Evolutionary conservation across 2,113 vertebrate species (phyloP).

Genomic region (Dryoscopus gambensis): DNA sequence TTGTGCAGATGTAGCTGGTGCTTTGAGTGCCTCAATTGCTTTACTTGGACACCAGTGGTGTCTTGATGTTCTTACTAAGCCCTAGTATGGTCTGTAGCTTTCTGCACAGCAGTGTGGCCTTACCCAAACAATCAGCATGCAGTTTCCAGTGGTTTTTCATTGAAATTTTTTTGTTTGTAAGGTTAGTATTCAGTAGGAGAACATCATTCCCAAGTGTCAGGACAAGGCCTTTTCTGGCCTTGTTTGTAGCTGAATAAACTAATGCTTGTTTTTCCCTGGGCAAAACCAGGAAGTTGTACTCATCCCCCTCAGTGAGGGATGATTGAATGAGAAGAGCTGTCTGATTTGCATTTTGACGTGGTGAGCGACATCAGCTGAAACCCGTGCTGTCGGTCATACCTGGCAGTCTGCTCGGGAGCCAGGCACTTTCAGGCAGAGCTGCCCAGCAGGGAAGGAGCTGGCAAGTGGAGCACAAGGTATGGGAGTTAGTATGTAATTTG

Average conservation of each 20-base stretch:
- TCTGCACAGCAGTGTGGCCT: background rate
- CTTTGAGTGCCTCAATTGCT: background rate
- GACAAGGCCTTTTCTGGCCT: background rate
- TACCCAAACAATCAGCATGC: background rate
- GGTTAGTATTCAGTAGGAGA: background rate
- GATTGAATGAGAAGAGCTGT: background rate
- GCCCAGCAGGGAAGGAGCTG: background rate
- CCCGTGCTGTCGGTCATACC: accelerated
- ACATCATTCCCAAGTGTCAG: background rate
- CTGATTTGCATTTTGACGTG: slow-evolving; percentile 9
- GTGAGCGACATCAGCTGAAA: background rate
- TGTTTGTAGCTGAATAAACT: background rate
- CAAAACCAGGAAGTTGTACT: background rate
- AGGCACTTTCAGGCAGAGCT: background rate
- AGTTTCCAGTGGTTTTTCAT: background rate
- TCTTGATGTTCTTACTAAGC: background rate
- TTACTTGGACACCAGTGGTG: background rate
- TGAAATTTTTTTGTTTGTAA: background rate
- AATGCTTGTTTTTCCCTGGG: background rate
- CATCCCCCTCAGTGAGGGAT: background rate
- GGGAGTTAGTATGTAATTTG: background rate
- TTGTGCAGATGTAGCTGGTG: background rate
- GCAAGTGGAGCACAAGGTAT: background rate
- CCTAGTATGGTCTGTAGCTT: background rate
- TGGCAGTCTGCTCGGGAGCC: background rate